Percentiles rank a stretch among this genome's conserved stretches.
These are phyloP conservation scores for Aphis gossypii DNA, from an alignment of 1,140 invertebrate species.

Conservation along the genomic window DNA sequence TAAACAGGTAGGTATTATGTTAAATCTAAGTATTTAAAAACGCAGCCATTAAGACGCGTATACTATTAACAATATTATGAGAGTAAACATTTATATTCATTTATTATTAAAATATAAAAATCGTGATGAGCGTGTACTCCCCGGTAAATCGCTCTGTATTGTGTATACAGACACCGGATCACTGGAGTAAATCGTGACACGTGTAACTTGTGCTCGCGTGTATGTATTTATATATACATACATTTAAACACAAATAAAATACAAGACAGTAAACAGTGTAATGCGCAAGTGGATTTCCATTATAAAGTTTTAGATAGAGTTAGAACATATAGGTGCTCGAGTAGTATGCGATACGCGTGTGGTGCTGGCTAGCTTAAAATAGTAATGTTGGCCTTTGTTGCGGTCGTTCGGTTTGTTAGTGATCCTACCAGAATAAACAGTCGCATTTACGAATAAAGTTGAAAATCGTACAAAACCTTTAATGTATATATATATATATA, in stretches of 20 bases:
- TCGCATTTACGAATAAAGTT: neutral
- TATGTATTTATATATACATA: neutral
- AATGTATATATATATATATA: neutral
- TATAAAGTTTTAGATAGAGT: neutral
- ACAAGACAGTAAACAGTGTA: neutral
- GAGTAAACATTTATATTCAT: neutral
- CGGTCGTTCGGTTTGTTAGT: neutral
- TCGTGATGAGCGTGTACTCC: neutral
- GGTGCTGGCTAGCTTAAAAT: neutral
- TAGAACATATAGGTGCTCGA: neutral
- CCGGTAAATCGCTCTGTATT: neutral
- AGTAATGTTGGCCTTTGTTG: neutral
- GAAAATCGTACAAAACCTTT: neutral
- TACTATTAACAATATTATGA: too few species aligned
- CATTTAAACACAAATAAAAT: neutral
- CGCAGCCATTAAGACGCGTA: too few species aligned
- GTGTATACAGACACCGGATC: neutral
- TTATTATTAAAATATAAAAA: neutral
- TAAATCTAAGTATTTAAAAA: neutral
- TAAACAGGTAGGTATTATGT: neutral
- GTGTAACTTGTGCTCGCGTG: neutral
- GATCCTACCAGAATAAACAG: neutral
- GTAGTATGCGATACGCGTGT: neutral
- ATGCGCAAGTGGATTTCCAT: neutral
- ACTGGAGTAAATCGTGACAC: neutral